Conservation (phyloP, 1,140 invertebrate genomes). For the Drosophila truncata region DNA sequence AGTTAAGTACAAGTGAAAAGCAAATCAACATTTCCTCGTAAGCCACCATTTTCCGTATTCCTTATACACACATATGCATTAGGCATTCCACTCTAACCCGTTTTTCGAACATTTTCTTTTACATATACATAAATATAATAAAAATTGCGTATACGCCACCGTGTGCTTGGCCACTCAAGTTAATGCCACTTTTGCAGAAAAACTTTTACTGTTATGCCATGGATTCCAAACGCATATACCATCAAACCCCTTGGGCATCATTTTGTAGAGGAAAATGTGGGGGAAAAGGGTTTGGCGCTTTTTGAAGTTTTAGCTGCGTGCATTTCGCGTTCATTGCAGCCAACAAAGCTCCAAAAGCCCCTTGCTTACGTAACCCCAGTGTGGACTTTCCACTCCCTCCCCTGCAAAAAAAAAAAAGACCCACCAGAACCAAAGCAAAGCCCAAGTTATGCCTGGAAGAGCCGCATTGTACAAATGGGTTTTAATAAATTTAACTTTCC, state of each 20-base stretch:
- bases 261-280: slow-evolving; percentile 3
- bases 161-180: slow-evolving; percentile 59
- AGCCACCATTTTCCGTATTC: slow-evolving; percentile 9
- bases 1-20: slow-evolving; percentile 16
- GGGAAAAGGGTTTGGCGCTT: slow-evolving; percentile 36
- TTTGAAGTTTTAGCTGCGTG: slow-evolving; percentile 78
- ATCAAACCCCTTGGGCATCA: slow-evolving; percentile 9
- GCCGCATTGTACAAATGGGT: slow-evolving; percentile 73
- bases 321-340: slow-evolving; percentile 71
- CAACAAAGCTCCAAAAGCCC: slow-evolving; percentile 49
- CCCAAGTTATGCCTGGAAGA: slow-evolving; percentile 59
- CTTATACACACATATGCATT: slow-evolving; percentile 10
- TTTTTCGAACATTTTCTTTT: slow-evolving; percentile 33
- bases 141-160: slow-evolving; percentile 66
- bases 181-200: slow-evolving; percentile 62
- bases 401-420: neutral
- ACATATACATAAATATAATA: slow-evolving; percentile 19
- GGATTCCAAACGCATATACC: slow-evolving; percentile 33
- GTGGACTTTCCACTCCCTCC: slow-evolving; percentile 2
- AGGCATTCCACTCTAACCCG: slow-evolving; percentile 15
- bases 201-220: slow-evolving; percentile 70
- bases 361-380: slow-evolving; percentile 29
- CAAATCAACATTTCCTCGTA: slow-evolving; percentile 30
- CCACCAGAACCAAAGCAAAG: slow-evolving; percentile 24
- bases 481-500: slow-evolving; percentile 71